Percentiles rank a stretch among this genome's conserved stretches.
phyloP scores from a whole-genome alignment of 2,888 invertebrate genomes.

The Tiphia femorata region DNA sequence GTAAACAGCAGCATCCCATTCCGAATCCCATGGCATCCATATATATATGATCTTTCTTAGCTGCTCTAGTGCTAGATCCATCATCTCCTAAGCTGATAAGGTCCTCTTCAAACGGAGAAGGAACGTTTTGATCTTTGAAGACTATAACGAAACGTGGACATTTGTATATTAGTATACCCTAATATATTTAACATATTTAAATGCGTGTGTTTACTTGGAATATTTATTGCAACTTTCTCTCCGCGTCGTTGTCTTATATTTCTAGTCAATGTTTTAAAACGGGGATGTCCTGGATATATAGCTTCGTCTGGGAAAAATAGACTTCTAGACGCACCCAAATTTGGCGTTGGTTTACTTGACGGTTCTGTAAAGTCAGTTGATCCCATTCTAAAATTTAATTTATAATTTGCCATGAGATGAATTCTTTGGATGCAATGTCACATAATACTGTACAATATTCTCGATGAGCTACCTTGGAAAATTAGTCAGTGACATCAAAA shows the following conservation, averaged over 20 bases:
- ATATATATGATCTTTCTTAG: slow-evolving; percentile 91
- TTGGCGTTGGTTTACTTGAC: slow-evolving; percentile 77
- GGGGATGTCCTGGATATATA: slow-evolving; percentile 95
- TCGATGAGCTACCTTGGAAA: slow-evolving; percentile 83
- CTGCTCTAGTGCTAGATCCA: slow-evolving; percentile 74
- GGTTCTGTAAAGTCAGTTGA: slow-evolving; percentile 91
- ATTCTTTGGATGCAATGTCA: no score
- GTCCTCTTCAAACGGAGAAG: slow-evolving; percentile 81
- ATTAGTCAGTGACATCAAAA: slow-evolving; percentile 90
- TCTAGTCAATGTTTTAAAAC: slow-evolving; percentile 91
- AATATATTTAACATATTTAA: not conserved
- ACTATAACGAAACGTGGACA: slow-evolving; percentile 73
- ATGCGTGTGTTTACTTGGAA: slow-evolving; percentile 82
- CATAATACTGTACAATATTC: no score
- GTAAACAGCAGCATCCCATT: slow-evolving; percentile 98
- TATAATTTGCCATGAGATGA: no score
- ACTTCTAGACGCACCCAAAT: slow-evolving; percentile 83
- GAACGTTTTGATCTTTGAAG: slow-evolving; percentile 89
- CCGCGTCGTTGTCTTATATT: slow-evolving; percentile 94
- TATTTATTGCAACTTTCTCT: slow-evolving; percentile 95
- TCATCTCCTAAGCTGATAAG: slow-evolving; percentile 75
- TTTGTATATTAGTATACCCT: no score
- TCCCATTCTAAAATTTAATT: slow-evolving; percentile 84
- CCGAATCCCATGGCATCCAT: slow-evolving; percentile 99
- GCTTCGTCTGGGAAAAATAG: slow-evolving; percentile 95